Evolutionary conservation across 2,113 vertebrate species (phyloP).

Genomic region (Nothoprocta perdicaria): DNA sequence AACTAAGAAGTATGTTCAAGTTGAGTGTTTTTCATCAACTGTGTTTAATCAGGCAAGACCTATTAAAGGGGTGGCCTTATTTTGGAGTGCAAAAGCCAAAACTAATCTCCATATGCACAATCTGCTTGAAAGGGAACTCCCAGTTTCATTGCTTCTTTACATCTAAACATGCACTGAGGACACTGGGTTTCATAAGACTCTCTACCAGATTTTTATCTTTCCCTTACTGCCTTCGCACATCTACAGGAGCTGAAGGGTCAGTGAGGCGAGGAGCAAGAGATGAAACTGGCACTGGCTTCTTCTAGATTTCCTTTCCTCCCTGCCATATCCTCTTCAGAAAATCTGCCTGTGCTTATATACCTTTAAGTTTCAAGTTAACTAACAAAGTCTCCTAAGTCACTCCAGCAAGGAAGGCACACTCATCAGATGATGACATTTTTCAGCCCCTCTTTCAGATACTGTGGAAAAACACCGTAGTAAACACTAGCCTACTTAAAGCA

Average conservation of each 20-base stretch:
- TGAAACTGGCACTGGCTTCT: background rate
- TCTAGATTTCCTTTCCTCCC: background rate
- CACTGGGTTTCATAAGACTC: background rate
- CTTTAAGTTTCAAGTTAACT: background rate
- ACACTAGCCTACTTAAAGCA: background rate
- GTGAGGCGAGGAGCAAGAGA: background rate
- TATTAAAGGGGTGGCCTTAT: background rate
- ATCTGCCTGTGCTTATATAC: background rate
- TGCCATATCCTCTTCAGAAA: background rate
- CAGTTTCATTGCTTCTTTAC: conserved; percentile 25
- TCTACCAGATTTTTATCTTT: background rate
- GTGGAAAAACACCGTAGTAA: background rate
- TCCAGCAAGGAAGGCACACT: rapidly evolving
- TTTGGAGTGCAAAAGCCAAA: background rate
- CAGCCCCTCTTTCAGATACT: background rate
- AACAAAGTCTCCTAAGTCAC: background rate
- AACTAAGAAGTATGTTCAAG: background rate
- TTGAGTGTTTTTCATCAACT: background rate
- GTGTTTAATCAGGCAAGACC: background rate
- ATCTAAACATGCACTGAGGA: background rate
- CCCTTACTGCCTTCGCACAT: background rate
- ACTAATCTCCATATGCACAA: background rate
- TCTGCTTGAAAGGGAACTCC: background rate
- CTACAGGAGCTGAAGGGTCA: background rate
- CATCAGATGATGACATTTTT: background rate